Evolutionary conservation across 2,888 invertebrate species (phyloP).

Genomic region (Drosophila emarginata): DNA sequence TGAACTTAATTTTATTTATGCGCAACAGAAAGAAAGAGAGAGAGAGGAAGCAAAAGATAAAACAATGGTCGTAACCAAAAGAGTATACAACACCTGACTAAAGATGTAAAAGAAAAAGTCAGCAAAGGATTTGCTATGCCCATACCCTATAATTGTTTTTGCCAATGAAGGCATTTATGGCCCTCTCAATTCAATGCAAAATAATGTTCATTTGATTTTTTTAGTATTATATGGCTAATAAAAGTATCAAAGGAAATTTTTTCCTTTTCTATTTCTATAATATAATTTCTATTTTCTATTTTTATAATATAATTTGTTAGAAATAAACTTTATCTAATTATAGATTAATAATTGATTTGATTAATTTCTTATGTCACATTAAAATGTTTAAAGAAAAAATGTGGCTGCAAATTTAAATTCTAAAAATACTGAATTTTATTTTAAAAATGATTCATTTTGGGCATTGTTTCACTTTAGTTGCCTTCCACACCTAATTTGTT

Average conservation of each 20-base stretch:
- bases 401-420: not conserved
- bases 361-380: too few relatives aligned
- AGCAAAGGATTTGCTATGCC: not conserved
- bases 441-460: not conserved
- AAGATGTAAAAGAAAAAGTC: not conserved
- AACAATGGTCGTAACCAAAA: slow-evolving; percentile 51
- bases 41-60: slow-evolving; percentile 62
- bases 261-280: too few relatives aligned
- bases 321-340: too few relatives aligned
- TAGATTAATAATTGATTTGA: too few relatives aligned
- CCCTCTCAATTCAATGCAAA: not conserved
- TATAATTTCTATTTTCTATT: too few relatives aligned
- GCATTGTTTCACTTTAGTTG: not conserved
- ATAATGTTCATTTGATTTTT: too few relatives aligned
- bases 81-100: slow-evolving; percentile 33
- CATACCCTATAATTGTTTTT: not conserved
- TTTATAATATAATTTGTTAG: too few relatives aligned
- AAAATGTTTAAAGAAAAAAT: not conserved
- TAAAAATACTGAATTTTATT: not conserved
- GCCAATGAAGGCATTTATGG: not conserved
- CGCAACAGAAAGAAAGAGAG: slow-evolving; percentile 49
- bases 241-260: too few relatives aligned
- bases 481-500: not conserved
- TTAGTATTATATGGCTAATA: too few relatives aligned
- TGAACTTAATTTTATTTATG: slow-evolving; percentile 75